Evolutionary conservation across 2,113 vertebrate genomes (phyloP).

Genomic region (Psephotus haematonotus): DNA sequence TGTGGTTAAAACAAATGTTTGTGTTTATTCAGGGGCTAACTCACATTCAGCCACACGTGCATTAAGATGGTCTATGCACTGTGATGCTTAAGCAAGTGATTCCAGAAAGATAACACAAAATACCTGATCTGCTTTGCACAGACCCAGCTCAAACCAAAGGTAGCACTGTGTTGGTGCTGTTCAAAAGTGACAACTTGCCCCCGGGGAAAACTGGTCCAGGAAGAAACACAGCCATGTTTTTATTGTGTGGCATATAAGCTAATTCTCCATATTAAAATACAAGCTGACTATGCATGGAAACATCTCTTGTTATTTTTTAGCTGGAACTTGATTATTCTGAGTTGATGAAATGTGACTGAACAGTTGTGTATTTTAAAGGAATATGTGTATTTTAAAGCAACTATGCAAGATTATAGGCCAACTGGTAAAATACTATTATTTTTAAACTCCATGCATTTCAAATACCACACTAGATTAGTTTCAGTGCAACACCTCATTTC

Average conservation of each 20-base stretch:
- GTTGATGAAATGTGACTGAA: not conserved
- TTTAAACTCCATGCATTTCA: not conserved
- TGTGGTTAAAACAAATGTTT: not conserved
- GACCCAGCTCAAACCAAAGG: not conserved
- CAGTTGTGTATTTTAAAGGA: not conserved
- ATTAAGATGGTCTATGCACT: not conserved
- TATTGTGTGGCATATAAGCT: not conserved
- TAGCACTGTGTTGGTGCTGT: not conserved
- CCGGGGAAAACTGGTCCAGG: not conserved
- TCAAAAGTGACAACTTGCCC: not conserved
- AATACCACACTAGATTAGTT: not conserved
- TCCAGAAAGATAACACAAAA: not conserved
- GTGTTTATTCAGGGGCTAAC: not conserved
- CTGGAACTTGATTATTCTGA: not conserved
- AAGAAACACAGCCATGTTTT: not conserved
- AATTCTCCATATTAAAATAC: not conserved
- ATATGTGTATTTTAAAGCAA: not conserved
- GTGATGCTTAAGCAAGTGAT: accelerated
- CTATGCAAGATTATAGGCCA: not conserved
- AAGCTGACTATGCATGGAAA: not conserved
- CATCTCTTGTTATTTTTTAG: not conserved
- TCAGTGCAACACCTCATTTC: not conserved
- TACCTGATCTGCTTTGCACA: not conserved
- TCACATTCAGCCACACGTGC: not conserved
- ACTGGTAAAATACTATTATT: not conserved